Base-by-base conservation (phyloP, 2,888 invertebrate species). In the Lasioglossum figueresi region DNA sequence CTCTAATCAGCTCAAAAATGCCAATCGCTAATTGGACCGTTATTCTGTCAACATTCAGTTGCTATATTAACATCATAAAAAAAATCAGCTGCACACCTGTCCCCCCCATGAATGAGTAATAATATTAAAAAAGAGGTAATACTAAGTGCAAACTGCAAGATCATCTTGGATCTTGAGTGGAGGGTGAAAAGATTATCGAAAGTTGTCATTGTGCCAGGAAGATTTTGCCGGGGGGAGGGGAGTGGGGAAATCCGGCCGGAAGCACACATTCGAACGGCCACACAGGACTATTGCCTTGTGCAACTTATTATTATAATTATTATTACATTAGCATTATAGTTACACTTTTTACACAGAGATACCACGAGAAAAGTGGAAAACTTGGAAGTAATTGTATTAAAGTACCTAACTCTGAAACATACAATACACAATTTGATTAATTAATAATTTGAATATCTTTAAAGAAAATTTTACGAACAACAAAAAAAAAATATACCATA, bases 1-100 rank as follows among this genome's bases (percentile, higher is more conserved):
- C 95, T 99, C 99, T 96, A 99, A 99, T 96, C 99, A 99, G 96
- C 97, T 99, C 95, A 99, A 99, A 97, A 99, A 99, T 96, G 98
- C 98, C 96, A 98, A 98, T 96, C 98, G 98, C 97, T 98, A 98
- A 97, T 91, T 85, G 91, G 86, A 89, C 86, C 83, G 89, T 92
- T 88, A 92, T 89, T 91, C 91, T 91, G 89, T 92, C 91, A 93
- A 91, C 92, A 92, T 91, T 92, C 91, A 92, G 91, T 93, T 93
- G 93, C 93, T 93, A 91, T 92, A 92, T 92, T 93, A 94, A 93
- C 92, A 93, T 91, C 91, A 89, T 92, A 92, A 91, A 91, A 63
- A 56, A 89, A 91, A 91, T 90, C 91, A 91, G 90, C 91, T 89
- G 91, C 92, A 91, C 91, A 91, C 92, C 92, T 91, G 88, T 92